Conservation (phyloP, 1,140 invertebrate species). For the Lethrus apterus region DNA sequence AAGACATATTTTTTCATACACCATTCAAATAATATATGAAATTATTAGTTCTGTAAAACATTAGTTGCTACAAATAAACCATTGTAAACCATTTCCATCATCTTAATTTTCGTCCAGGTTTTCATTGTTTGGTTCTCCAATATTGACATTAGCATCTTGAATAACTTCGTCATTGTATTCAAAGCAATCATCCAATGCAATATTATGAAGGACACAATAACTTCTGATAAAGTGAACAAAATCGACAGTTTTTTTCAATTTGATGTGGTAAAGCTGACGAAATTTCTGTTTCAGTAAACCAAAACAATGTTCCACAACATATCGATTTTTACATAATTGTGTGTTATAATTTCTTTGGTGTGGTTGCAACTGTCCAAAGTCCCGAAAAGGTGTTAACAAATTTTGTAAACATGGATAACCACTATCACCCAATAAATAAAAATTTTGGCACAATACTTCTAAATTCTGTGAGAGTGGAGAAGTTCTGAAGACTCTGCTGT, state of each 20-base stretch:
- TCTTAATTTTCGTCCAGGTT: too few species aligned
- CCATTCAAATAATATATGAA: too few species aligned
- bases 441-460: conserved; percentile 16
- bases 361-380: neutral
- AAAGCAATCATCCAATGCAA: conserved; percentile 18
- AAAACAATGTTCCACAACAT: conserved; percentile 26
- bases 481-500: conserved; percentile 22
- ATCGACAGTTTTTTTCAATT: conserved; percentile 20
- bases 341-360: neutral
- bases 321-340: conserved; percentile 18
- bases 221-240: conserved; percentile 22
- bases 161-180: too few species aligned
- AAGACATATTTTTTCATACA: too few species aligned
- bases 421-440: conserved; percentile 23
- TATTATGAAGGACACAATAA: conserved; percentile 26
- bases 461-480: conserved; percentile 17
- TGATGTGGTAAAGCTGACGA: conserved; percentile 23
- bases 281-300: conserved; percentile 26
- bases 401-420: conserved; percentile 19
- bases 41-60: too few species aligned
- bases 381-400: conserved; percentile 3
- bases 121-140: conserved; percentile 7
- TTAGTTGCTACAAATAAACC: too few species aligned
- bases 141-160: neutral
- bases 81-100: too few species aligned